Evolutionary conservation across 2,113 vertebrate species (phyloP).

Genomic region (Desmodus rotundus): DNA sequence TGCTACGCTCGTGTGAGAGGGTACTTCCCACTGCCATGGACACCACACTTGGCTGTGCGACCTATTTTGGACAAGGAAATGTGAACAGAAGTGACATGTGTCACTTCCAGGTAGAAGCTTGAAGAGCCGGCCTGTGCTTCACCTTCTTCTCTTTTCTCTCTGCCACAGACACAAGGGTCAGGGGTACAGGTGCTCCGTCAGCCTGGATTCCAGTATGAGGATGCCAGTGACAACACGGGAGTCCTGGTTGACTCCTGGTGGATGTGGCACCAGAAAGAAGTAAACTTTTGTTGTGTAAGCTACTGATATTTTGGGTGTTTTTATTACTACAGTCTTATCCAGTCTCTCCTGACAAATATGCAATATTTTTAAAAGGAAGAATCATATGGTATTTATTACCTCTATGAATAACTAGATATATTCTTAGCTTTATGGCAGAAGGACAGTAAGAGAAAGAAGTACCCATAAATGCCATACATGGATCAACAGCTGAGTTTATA

Average conservation of each 20-base stretch:
- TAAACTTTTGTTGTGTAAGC: neutral
- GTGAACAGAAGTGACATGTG: neutral
- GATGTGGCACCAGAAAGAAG: neutral
- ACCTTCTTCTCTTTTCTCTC: neutral
- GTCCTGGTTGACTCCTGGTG: neutral
- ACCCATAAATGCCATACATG: neutral
- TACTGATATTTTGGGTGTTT: neutral
- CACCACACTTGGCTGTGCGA: neutral
- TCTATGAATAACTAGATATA: neutral
- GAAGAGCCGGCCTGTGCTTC: neutral
- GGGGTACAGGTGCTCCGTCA: neutral
- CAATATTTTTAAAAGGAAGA: constrained; percentile 17
- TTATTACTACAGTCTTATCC: neutral
- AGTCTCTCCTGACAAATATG: neutral
- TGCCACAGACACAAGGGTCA: neutral
- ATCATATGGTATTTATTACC: neutral
- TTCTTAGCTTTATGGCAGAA: neutral
- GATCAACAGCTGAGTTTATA: neutral
- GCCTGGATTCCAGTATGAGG: neutral
- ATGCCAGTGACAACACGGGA: neutral
- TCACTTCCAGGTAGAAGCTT: neutral
- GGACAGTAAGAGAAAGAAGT: neutral
- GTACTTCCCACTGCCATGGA: neutral
- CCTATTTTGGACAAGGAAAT: neutral
- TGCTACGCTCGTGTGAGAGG: neutral